These are phyloP conservation scores for Lynx canadensis DNA, from an alignment of 2,113 vertebrate genomes.

Conservation along the genomic window DNA sequence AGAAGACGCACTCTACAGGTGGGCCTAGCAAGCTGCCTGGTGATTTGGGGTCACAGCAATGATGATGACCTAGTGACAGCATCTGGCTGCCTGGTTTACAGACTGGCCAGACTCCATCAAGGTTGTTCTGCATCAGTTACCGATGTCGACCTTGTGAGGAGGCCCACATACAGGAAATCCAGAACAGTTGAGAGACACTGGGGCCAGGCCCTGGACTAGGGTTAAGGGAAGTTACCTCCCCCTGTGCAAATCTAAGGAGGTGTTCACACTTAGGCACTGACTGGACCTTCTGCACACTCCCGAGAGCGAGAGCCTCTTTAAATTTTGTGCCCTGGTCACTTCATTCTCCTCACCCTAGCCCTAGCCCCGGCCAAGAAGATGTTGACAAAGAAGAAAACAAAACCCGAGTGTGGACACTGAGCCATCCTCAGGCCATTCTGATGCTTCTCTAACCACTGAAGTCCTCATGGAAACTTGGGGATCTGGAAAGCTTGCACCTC, in stretches of 20 bases:
- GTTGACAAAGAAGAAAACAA: background rate
- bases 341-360: background rate
- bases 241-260: background rate
- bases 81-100: conserved; percentile 93
- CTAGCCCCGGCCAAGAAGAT: background rate
- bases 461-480: background rate
- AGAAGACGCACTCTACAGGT: conserved; percentile 93
- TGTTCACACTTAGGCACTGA: background rate
- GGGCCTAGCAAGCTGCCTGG: conserved; percentile 91
- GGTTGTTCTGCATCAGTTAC: background rate
- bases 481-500: background rate
- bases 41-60: conserved; percentile 92
- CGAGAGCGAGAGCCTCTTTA: background rate
- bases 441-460: background rate
- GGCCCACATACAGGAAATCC: background rate
- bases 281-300: too few species aligned
- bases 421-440: background rate
- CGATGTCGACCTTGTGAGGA: background rate
- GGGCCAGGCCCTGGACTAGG: background rate
- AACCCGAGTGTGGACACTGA: background rate
- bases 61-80: conserved; percentile 82
- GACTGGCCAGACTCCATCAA: conserved; percentile 84
- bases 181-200: background rate
- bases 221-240: fast-evolving
- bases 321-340: background rate